Evolutionary conservation across 1,140 invertebrate species (phyloP).

Genomic region (Geopemphigus sp.): DNA sequence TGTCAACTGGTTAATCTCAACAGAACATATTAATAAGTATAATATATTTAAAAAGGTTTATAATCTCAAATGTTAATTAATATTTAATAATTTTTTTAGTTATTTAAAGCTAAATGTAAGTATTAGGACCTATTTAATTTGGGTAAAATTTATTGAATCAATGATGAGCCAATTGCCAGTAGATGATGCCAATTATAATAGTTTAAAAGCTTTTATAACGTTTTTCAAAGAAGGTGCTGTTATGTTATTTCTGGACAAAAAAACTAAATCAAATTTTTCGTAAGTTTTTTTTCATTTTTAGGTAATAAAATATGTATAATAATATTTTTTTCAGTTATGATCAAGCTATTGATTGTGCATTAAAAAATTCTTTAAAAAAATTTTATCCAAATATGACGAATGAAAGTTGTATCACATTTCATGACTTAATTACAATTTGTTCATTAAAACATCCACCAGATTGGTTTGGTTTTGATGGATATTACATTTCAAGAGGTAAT

Average conservation of each 20-base stretch:
- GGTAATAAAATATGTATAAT: background rate
- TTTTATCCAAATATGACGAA: background rate
- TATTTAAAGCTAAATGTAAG: slow-evolving; percentile 69
- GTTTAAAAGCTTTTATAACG: slow-evolving; percentile 13
- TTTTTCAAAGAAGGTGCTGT: slow-evolving; percentile 49
- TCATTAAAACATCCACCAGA: background rate
- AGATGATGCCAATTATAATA: background rate
- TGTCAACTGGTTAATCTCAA: slow-evolving; percentile 71
- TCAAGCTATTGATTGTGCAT: slow-evolving; percentile 15
- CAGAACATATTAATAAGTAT: slow-evolving; percentile 70
- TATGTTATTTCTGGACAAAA: slow-evolving; percentile 34
- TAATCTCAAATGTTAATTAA: background rate
- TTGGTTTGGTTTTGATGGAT: slow-evolving; percentile 40
- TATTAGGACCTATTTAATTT: slow-evolving; percentile 88
- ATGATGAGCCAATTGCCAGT: slow-evolving; percentile 55
- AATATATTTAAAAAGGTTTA: background rate
- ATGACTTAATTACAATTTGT: background rate
- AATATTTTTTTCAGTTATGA: slow-evolving; percentile 12
- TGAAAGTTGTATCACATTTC: background rate
- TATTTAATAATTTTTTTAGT: slow-evolving; percentile 52
- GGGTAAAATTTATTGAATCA: slow-evolving; percentile 87
- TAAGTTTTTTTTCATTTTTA: slow-evolving; percentile 5
- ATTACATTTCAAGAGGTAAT: slow-evolving; percentile 26
- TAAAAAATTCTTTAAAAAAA: slow-evolving; percentile 1
- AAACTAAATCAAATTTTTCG: background rate